Evolutionary conservation across 2,888 invertebrate genomes (phyloP).

Genomic region (Amphimallon solstitiale): DNA sequence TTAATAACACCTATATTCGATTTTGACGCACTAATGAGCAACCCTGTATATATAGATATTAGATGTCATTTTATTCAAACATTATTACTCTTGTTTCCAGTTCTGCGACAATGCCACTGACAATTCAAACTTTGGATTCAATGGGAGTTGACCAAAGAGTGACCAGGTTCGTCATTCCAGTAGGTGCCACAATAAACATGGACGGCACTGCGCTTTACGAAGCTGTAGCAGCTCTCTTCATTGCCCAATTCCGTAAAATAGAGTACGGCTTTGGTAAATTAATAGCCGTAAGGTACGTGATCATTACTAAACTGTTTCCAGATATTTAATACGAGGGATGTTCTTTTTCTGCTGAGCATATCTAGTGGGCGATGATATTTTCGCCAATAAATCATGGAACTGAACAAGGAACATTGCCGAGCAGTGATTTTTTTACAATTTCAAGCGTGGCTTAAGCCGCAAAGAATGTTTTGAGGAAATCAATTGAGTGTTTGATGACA

Average conservation of each 20-base stretch:
- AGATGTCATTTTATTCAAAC: too few species aligned
- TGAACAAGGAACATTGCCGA: background rate
- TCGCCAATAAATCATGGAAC: too few species aligned
- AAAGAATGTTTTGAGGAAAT: too few species aligned
- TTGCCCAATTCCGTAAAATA: slow-evolving; percentile 89
- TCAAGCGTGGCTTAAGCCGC: too few species aligned
- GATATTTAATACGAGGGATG: too few species aligned
- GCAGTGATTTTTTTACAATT: background rate
- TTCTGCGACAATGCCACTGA: slow-evolving; percentile 95
- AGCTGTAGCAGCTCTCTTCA: slow-evolving; percentile 97
- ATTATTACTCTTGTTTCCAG: slow-evolving; percentile 60
- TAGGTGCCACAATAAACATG: slow-evolving; percentile 99
- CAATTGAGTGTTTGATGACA: too few species aligned
- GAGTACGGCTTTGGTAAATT: slow-evolving; percentile 87
- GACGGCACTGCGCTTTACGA: slow-evolving; percentile 98
- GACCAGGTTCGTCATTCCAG: slow-evolving; percentile 94
- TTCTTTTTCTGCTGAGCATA: too few species aligned
- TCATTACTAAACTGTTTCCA: too few species aligned
- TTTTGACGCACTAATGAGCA: too few species aligned
- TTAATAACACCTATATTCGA: too few species aligned
- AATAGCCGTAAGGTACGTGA: slow-evolving; percentile 85
- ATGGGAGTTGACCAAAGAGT: slow-evolving; percentile 91
- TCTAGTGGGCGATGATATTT: too few species aligned
- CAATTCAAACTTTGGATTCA: slow-evolving; percentile 91
- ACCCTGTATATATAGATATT: too few species aligned